These are phyloP conservation scores for Scartelaos histophorus DNA, from an alignment of 2,113 vertebrate species.

Conservation along the genomic window DNA sequence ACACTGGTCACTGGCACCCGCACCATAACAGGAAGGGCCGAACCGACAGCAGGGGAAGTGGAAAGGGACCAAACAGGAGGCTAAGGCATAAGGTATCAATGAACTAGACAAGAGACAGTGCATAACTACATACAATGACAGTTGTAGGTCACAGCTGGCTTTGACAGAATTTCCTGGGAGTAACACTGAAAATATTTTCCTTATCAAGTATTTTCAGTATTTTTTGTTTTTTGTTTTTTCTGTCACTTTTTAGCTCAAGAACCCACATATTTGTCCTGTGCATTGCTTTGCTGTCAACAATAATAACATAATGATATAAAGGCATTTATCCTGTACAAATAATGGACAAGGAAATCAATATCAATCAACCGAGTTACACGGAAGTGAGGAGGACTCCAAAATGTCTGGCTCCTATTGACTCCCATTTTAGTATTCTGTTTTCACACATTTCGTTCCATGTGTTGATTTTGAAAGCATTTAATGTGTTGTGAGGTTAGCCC, in stretches of 20 bases:
- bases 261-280: slow-evolving; percentile 31
- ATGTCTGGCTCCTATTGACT: slow-evolving; percentile 3
- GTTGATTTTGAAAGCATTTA: background rate
- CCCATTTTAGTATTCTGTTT: slow-evolving; percentile 1
- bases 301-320: slow-evolving; percentile 3
- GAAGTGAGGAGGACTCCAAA: background rate
- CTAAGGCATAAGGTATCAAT: slow-evolving; percentile 17
- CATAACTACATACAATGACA: background rate
- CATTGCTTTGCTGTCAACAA: slow-evolving; percentile 3
- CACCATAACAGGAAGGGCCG: slow-evolving; percentile 67
- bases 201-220: slow-evolving; percentile 7
- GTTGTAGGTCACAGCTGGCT: slow-evolving; percentile 1
- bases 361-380: background rate
- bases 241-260: background rate
- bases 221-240: background rate
- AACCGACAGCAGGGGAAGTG: slow-evolving; percentile 40
- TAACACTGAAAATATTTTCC: background rate
- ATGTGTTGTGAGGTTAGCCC: background rate
- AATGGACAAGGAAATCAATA: background rate
- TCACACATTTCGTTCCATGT: background rate
- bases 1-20: background rate
- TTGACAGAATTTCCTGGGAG: slow-evolving; percentile 10
- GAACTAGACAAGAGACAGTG: slow-evolving; percentile 12
- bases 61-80: slow-evolving; percentile 31
- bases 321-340: background rate